Evolutionary conservation across 2,888 invertebrate genomes (phyloP), one percentile per base, ranked within the genome.

Genomic region (Acronicta alni): DNA sequence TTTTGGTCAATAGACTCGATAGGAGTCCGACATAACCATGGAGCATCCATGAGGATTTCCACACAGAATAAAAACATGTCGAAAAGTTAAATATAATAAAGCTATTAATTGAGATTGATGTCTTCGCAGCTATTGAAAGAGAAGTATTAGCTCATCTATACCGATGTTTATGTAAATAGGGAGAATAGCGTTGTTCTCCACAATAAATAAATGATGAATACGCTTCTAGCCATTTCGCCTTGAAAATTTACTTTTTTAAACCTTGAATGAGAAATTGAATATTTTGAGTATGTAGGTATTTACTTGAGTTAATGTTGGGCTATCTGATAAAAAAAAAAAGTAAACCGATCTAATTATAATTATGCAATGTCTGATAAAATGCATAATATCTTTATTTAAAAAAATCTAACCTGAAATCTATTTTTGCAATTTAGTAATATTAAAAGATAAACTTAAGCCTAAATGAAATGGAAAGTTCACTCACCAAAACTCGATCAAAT

Each of bases 401-500:
- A 17, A 26, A 15, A 43, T 9, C 9, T 23, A 3, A 10, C 9
- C 10, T 2, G 9, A 1, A 30, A 30, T 10, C 1, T 10, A 30
- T 30, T 30, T 7, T 0, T 17, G 10, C 1, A 30, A 12, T 30
- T 30, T 30, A 12, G 12, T 30, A 10, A 7, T 2, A 9, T 9
- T 7, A 9, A 26, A 9, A 26, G 5, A 23, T 23, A 23, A 8
- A 26, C 26, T 26, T 26, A 8, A 8, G 26, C 9, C 9, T 26
- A 46, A 43, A 37, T 43, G 23, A 43, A 60, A 54, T 42, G 23
- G 48, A 65, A 59, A 63, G 57, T 44, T 14, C 39, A 79, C 86
- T 85, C 43, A 85, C 85, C 84, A 42, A 72, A 56, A 60, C 51
- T 44, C 30, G 60, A 66, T 46, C 41, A 66, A 66, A 67, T 42